Base-by-base conservation (phyloP, 1,140 invertebrate genomes). In the Chrysoperla carnea region DNA sequence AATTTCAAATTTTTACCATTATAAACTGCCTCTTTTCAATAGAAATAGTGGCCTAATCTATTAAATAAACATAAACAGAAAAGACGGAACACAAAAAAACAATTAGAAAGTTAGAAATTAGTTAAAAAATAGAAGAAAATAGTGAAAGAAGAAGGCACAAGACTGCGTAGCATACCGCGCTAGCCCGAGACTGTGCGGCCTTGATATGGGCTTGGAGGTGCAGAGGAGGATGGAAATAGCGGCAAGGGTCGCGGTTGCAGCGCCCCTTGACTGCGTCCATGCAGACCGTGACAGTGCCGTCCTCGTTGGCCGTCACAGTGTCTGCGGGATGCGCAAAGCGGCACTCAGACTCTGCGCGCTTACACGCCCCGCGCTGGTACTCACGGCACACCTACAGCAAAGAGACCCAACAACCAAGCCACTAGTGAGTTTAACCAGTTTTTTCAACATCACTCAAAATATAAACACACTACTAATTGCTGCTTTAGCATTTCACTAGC, bases 131-230 rank as follows among this genome's bases (percentile, higher is more conserved):
- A 50, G 48, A 47, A 46, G 43, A 48, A 39, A 42, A 53, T 47
- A 52, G 41, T 52, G 44, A 51, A 46, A 54, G 36, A 54, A 42
- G 48, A 41, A 46, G 50, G 42, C 37, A 47, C 56, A 56, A 56
- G 52, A 59, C 48, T 69, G 69, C 73, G 73, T 76, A 77, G 78
- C 83, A 82, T 86, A 90, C 85, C 86, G 84, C 80, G 78, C 82
- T 80, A 75, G 81, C 84, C 79, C 84, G 86, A 77, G 81, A 81
- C 80, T 85, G 82, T 80, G 85, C 75, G 64, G 79, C 87, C 83
- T 93, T 93, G 81, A 94, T 88, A 84, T 92, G 88, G 75, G 87
- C 87, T 84, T 92, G 87, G 70, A 95, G 87, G 84, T 95, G 89
- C 77, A 89, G 79, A 77, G 85, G 84, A 75, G 86, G 86, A 76